Evolutionary conservation across 2,113 vertebrate species (phyloP).

Genomic region (Phoxinus phoxinus): DNA sequence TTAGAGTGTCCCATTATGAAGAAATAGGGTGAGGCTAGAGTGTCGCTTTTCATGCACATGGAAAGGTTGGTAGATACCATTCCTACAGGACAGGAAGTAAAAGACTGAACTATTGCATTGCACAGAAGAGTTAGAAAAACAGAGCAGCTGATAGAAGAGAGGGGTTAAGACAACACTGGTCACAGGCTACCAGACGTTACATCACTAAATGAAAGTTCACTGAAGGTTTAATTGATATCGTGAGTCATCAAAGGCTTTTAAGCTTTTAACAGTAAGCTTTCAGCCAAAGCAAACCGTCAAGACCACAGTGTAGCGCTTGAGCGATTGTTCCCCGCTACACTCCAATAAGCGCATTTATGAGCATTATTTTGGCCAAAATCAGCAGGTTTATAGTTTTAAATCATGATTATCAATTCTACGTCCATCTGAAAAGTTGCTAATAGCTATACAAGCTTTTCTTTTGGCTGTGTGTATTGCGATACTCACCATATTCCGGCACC

Average conservation of each 20-base stretch:
- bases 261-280: conserved; percentile 10
- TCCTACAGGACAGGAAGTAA: conserved; percentile 98
- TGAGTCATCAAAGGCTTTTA: conserved; percentile 30
- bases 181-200: neutral
- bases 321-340: neutral
- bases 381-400: neutral
- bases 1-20: conserved; percentile 99
- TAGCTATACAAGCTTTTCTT: neutral
- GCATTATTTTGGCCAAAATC: conserved; percentile 2
- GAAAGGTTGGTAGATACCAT: conserved; percentile 99
- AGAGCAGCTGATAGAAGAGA: conserved; percentile 40
- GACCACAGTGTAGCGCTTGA: neutral
- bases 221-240: conserved; percentile 13
- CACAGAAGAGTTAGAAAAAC: conserved; percentile 81
- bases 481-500: conserved; percentile 98
- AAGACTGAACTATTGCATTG: conserved; percentile 97
- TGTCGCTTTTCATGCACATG: conserved; percentile 99
- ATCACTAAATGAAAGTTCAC: neutral
- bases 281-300: neutral
- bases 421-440: neutral
- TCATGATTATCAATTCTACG: neutral
- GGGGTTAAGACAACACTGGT: conserved; percentile 30
- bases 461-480: conserved; percentile 45
- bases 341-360: neutral
- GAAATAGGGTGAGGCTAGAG: conserved; percentile 99